phyloP scores from a whole-genome alignment of 2,113 vertebrate species.

The Prunella fulvescens region DNA sequence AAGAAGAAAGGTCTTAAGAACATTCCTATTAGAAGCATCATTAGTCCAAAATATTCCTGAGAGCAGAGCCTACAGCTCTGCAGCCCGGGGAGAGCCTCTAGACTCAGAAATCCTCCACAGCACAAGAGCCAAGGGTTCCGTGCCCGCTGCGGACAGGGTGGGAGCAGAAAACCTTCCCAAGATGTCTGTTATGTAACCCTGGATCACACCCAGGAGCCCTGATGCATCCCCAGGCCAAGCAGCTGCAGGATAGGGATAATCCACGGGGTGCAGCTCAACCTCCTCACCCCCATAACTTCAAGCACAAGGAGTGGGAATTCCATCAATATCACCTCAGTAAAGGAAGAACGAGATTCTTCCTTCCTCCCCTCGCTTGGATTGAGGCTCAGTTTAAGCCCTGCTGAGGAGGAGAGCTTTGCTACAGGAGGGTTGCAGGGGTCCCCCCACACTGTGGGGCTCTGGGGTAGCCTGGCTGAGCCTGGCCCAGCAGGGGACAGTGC shows the following conservation, averaged over 20 bases:
- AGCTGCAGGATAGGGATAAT: neutral
- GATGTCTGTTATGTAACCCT: neutral
- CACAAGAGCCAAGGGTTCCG: fast-evolving
- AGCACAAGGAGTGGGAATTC: neutral
- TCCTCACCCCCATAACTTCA: neutral
- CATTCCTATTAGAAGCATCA: fast-evolving
- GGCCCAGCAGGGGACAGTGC: neutral
- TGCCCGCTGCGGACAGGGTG: fast-evolving
- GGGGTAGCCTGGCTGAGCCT: neutral
- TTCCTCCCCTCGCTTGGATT: neutral
- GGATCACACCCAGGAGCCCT: neutral
- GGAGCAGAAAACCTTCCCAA: neutral
- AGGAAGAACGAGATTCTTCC: neutral
- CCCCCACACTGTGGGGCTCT: fast-evolving
- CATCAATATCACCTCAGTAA: neutral
- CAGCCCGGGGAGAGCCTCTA: neutral
- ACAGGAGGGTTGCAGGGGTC: neutral
- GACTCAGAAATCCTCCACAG: neutral
- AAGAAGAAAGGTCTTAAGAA: neutral
- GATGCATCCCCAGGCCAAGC: neutral
- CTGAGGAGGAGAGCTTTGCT: neutral
- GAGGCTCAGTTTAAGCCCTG: neutral
- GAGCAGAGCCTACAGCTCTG: neutral
- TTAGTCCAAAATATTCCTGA: neutral
- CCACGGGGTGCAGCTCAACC: neutral